Evolutionary conservation across 2,113 vertebrate species (phyloP), one percentile per base, ranked within the genome.

Genomic region (Paratilapia polleni): DNA sequence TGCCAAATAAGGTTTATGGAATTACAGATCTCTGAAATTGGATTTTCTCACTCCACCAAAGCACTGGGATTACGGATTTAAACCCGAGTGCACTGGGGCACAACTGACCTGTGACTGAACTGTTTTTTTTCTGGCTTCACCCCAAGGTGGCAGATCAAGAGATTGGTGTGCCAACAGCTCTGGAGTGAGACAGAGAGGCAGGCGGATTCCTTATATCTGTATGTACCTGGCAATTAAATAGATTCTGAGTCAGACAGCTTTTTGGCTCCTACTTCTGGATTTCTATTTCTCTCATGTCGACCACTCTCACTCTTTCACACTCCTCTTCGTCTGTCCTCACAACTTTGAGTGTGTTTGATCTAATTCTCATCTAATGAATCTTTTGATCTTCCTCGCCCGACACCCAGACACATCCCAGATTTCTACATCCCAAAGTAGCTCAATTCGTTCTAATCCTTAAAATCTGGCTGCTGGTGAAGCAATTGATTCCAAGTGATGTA

Each of bases 1-100:
- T 91, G 87, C 90, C 83, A 94, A 94, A 93, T 95, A 95, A 93
- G 92, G 86, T 94, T 94, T 94, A 93, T 93, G 85, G 92, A 93
- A 94, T 94, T 94, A 94, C 93, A 94, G 87, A 93, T 93, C 91
- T 95, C 92, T 91, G 91, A 94, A 95, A 95, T 94, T 93, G 94
- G 93, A 95, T 95, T 96, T 94, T 85, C 88, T 90, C 90, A 87
- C 92, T 90, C 54, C 86, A 82, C 89, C 91, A 92, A 90, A 92
- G 93, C 92, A 85, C 80, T 47, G 80, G 88, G 91, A 93, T 95
- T 92, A 91, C 20, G 26, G 85, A 84, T 91, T 93, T 92, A 89
- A 87, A 70, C 73, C 61, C 7, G 20, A 75, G 38, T 75, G 83
- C 89, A 82, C 57, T 12, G 59, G 80, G 83, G 22, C 78, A 86